Percentiles rank a stretch among this genome's conserved stretches.
phyloP scores from a whole-genome alignment of 2,113 vertebrate species.

The Bubo bubo region DNA sequence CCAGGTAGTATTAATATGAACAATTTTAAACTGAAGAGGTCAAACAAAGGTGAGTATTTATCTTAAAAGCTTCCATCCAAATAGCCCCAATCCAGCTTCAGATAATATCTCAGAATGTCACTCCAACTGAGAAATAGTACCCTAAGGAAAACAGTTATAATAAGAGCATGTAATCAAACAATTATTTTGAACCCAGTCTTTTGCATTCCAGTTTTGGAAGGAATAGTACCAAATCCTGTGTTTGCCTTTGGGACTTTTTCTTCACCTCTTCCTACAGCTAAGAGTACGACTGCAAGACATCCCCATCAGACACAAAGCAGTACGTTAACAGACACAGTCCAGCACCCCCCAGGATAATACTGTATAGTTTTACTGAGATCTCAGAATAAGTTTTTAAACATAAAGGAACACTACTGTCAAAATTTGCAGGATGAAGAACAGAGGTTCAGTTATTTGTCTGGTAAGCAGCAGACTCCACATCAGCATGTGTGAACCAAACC shows the following conservation, averaged over 20 bases:
- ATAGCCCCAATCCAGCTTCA: neutral
- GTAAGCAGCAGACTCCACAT: neutral
- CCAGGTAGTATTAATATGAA: neutral
- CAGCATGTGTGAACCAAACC: neutral
- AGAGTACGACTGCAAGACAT: neutral
- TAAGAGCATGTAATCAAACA: neutral
- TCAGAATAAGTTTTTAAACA: neutral
- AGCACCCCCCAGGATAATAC: neutral
- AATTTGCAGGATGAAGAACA: neutral
- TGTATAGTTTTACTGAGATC: neutral
- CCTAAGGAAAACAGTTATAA: neutral
- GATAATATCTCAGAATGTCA: neutral
- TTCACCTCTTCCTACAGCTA: neutral
- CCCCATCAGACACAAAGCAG: neutral
- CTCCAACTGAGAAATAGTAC: neutral
- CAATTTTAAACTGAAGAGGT: neutral
- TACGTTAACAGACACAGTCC: neutral
- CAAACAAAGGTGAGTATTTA: constrained; percentile 26
- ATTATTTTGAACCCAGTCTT: neutral
- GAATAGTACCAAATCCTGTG: neutral
- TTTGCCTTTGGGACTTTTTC: neutral
- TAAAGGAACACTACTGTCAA: neutral
- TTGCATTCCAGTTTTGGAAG: neutral
- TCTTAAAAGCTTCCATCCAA: neutral
- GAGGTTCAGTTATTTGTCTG: neutral